Evolutionary conservation across 2,113 vertebrate species (phyloP), one percentile per base, ranked within the genome.

Genomic region (Haemorhous mexicanus): DNA sequence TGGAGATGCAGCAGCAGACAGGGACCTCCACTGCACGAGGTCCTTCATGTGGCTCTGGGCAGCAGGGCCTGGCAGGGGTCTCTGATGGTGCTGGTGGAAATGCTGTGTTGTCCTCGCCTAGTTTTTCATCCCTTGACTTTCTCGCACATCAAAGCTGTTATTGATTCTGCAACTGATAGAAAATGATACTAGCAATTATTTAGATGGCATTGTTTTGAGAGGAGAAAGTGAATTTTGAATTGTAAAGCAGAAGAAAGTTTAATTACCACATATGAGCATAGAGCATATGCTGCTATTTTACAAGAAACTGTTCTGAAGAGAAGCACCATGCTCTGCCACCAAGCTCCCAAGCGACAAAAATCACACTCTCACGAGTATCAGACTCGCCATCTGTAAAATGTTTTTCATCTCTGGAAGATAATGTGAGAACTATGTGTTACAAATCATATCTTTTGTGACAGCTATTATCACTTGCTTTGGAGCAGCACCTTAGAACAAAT

Each of bases 271-370:
- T 59, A 78, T 4, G 66, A 95, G 72, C 76, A 77, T 0, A 52
- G 66, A 93, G 47, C 95, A 89, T 95, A 95, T 92, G 87, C 76
- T 97, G 95, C 85, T 95, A 88, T 96, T 90, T 96, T 87, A 53
- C 62, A 87, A 76, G 64, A 80, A 91, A 35, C 22, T 15, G 33
- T 67, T 23, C 68, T 44, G 49, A 84, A 52, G 21, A 72, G 59
- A 85, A 89, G 90, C 53, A 53, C 35, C 26, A 6, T 32, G 83
- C 67, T 85, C 79, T 66, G 90, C 84, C 67, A 82, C 61, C 21
- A 46, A 70, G 84, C 79, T 96, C 69, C 68, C 5, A 5, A 75
- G 79, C 32, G 6, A 97, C 94, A 87, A 82, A 90, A 96, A 83
- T 93, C 85, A 89, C 96, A 94, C 76, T 64, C 89, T 91, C 39